phyloP scores from a whole-genome alignment of 1,140 invertebrate species.

The Dolichoris vasculosae region DNA sequence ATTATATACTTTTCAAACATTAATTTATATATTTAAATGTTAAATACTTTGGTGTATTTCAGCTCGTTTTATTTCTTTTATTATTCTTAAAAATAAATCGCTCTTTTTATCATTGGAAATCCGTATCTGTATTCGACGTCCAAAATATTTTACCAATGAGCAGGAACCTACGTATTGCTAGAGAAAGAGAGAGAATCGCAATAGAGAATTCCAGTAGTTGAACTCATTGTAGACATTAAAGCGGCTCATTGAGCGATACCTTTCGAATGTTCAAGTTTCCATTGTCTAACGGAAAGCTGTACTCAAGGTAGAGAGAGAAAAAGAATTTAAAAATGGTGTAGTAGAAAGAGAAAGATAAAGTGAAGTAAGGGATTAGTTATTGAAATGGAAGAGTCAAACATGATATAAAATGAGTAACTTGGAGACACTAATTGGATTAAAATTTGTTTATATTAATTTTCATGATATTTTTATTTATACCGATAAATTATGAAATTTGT shows the following conservation, averaged over 20 bases:
- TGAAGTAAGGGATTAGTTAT: background rate
- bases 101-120: background rate
- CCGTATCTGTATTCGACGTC: background rate
- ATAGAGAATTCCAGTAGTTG: slow-evolving; percentile 37
- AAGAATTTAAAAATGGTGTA: background rate
- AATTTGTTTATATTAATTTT: too few species aligned
- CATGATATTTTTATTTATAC: too few species aligned
- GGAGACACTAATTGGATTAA: too few species aligned
- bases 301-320: background rate
- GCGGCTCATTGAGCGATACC: slow-evolving; percentile 47
- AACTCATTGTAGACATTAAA: slow-evolving; percentile 47
- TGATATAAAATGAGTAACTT: background rate
- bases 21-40: background rate
- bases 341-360: background rate
- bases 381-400: background rate
- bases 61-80: slow-evolving; percentile 28
- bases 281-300: slow-evolving; percentile 33
- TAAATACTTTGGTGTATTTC: too few species aligned
- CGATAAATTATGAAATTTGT: too few species aligned
- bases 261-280: slow-evolving; percentile 43
- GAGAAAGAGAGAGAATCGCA: slow-evolving; percentile 25
- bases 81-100: background rate
- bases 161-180: background rate
- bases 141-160: slow-evolving; percentile 37
- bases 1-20: background rate